Percentiles rank a stretch among this genome's conserved stretches.
phyloP scores from a whole-genome alignment of 2,113 vertebrate genomes.

The Otus sunia region DNA sequence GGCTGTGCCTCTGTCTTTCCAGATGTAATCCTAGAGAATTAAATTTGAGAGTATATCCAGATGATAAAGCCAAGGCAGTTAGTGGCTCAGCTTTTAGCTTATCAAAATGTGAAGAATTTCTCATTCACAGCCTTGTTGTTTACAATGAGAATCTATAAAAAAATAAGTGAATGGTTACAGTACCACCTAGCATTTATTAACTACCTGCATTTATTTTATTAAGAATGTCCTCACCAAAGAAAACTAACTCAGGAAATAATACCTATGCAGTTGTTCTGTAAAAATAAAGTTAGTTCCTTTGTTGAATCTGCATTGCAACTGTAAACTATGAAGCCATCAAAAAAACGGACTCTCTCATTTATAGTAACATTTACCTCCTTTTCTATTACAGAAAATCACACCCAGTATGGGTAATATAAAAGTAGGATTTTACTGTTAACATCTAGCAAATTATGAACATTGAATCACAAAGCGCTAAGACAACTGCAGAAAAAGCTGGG shows the following conservation, averaged over 20 bases:
- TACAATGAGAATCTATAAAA: neutral
- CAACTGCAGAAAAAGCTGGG: neutral
- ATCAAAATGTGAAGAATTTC: neutral
- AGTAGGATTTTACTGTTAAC: neutral
- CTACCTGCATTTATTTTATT: neutral
- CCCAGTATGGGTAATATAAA: rapidly evolving
- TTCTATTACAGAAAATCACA: neutral
- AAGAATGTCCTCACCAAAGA: neutral
- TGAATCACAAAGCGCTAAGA: neutral
- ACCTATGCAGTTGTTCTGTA: rapidly evolving
- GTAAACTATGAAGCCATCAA: neutral
- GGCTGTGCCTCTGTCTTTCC: neutral
- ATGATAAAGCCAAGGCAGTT: neutral
- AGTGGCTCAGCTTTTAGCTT: neutral
- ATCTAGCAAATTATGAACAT: neutral
- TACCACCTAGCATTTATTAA: neutral
- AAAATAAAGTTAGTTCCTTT: neutral
- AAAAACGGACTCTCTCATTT: neutral
- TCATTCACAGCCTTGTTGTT: neutral
- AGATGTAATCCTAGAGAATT: neutral
- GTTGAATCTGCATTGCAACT: neutral
- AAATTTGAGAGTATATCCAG: neutral
- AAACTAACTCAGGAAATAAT: neutral
- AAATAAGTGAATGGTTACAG: neutral
- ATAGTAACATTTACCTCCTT: neutral